These are phyloP conservation scores for Eupelmus urozonus DNA, from an alignment of 2,888 invertebrate genomes.

Conservation along the genomic window DNA sequence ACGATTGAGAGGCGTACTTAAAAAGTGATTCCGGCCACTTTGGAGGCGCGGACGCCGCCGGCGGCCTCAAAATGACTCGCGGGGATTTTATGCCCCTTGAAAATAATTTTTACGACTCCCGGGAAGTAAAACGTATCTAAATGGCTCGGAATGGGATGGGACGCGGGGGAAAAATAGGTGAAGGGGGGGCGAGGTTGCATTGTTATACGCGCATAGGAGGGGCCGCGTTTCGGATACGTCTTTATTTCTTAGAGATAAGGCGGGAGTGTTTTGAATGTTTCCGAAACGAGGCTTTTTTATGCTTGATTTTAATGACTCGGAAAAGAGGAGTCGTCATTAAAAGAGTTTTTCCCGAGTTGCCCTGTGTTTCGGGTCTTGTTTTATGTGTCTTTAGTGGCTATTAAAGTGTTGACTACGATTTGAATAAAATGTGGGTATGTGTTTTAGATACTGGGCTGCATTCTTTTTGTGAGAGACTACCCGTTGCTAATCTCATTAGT, in stretches of 20 bases:
- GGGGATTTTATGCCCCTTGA: slow-evolving; percentile 37
- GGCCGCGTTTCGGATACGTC: slow-evolving; percentile 20
- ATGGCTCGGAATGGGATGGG: slow-evolving; percentile 1
- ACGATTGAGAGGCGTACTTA: slow-evolving; percentile 35
- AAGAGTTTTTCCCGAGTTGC: too few relatives aligned
- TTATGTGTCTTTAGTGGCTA: too few relatives aligned
- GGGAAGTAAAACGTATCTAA: slow-evolving; percentile 48
- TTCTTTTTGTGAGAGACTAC: too few relatives aligned
- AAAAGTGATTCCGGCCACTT: slow-evolving; percentile 51
- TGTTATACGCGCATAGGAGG: background rate
- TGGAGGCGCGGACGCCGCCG: background rate
- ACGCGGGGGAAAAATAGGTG: background rate
- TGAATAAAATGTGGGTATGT: too few relatives aligned
- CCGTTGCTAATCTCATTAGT: too few relatives aligned
- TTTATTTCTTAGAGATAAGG: slow-evolving; percentile 33
- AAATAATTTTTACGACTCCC: slow-evolving; percentile 50
- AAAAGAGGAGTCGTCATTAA: too few relatives aligned
- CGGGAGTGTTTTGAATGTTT: slow-evolving; percentile 7
- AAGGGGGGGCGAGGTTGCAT: background rate
- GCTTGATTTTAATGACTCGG: background rate
- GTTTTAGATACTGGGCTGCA: too few relatives aligned
- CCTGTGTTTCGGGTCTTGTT: too few relatives aligned
- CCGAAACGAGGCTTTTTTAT: slow-evolving; percentile 1
- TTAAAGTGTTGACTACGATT: too few relatives aligned
- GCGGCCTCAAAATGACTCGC: background rate